Conservation (phyloP, 2,888 invertebrate species). For the Toxonevra muliebris region DNA sequence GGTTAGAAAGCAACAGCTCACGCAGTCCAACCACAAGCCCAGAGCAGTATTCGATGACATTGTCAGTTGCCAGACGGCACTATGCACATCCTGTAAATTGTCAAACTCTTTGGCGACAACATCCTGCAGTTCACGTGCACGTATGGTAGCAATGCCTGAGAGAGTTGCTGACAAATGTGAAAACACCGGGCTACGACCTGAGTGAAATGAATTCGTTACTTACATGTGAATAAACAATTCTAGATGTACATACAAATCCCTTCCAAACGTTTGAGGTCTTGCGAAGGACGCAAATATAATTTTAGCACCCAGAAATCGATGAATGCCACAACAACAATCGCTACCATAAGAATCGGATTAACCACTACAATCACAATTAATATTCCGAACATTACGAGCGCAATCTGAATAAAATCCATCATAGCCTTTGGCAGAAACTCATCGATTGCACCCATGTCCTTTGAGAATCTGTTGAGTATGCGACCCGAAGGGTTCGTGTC, state of each 20-base stretch:
- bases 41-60: slow-evolving; percentile 69
- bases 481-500: slow-evolving; percentile 83
- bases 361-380: slow-evolving; percentile 76
- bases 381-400: slow-evolving; percentile 75
- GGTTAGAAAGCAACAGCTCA: slow-evolving; percentile 75
- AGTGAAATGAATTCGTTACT: neutral
- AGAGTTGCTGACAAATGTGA: slow-evolving; percentile 89
- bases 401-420: slow-evolving; percentile 68
- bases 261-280: slow-evolving; percentile 78
- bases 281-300: slow-evolving; percentile 77
- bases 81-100: slow-evolving; percentile 70
- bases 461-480: slow-evolving; percentile 80
- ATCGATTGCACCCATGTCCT: slow-evolving; percentile 75
- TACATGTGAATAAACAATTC: neutral
- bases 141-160: slow-evolving; percentile 85
- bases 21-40: slow-evolving; percentile 77
- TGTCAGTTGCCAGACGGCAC: slow-evolving; percentile 62
- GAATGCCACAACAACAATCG: slow-evolving; percentile 72
- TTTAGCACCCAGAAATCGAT: slow-evolving; percentile 73
- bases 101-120: slow-evolving; percentile 81
- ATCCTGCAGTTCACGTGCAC: slow-evolving; percentile 78
- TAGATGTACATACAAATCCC: slow-evolving; percentile 70
- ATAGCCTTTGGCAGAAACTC: slow-evolving; percentile 68
- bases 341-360: slow-evolving; percentile 74
- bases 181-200: slow-evolving; percentile 88